Evolutionary conservation across 2,113 vertebrate species (phyloP), one percentile per base, ranked within the genome.

Genomic region (Amphiprion ocellaris): DNA sequence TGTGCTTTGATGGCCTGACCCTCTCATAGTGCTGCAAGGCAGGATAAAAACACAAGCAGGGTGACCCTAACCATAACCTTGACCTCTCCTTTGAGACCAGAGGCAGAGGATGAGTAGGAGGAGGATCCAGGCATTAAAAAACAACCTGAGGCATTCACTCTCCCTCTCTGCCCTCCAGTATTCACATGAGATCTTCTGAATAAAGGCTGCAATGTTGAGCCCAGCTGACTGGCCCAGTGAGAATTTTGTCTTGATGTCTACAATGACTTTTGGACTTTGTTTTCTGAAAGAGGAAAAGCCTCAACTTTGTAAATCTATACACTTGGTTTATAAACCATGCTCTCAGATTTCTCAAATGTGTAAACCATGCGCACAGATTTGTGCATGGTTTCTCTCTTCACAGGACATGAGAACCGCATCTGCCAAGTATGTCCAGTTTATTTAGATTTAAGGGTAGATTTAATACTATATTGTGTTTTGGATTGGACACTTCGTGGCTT

Each of bases 1-100:
- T 69, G 30, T 44, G 15, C 85, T 87, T 90, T 89, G 83, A 89
- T 87, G 76, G 63, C 33, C 14, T 74, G 49, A 69, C 64, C 63
- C 70, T 65, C 82, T 84, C 76, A 81, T 72, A 30, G 65, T 53
- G 61, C 62, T 84, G 65, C 33, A 39, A 84, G 55, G 82, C 70
- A 70, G 23, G 21, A 19, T 41, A 23, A 26, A 69, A 65, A 52
- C 70, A 65, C 77, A 49, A 24, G 14, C 23, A 62, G 50, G n/a
- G 16, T 75, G 70, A 87, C 77, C 74, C 77, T 69, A 65, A 69
- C 52, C 26, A 14, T 66, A 69, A 89, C 77, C 78, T 81, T 85
- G 84, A 86, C 83, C 83, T 78, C 63, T 66, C 56, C 67, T 62
- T 67, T 59, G 61, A 65, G 75, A 56, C 56, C 17, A 49, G 26